A percentile compares a stretch with the other conserved stretches of the same genome.
Conservation (phyloP, 2,888 invertebrate genomes). For the Spisula subtruncata region DNA sequence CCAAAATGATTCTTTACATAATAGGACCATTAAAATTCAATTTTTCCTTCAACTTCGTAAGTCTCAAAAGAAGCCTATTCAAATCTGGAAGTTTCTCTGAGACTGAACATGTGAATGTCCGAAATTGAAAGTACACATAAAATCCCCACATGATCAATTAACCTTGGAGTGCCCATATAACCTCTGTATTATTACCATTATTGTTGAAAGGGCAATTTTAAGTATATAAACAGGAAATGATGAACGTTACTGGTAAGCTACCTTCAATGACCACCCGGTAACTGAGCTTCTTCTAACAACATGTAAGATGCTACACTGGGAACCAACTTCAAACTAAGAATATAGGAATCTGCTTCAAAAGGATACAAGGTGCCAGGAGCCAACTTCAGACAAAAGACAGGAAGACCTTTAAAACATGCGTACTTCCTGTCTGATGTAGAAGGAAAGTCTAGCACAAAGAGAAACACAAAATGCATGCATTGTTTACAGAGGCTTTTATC, state of each 20-base stretch:
- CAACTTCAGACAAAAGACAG: too few species aligned
- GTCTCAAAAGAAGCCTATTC: not conserved
- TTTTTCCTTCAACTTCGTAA: not conserved
- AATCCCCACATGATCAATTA: not conserved
- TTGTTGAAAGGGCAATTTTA: not conserved
- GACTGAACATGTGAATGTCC: not conserved
- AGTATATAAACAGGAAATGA: not conserved
- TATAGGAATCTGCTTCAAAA: conserved; percentile 2
- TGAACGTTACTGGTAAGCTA: not conserved
- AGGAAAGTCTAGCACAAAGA: not conserved
- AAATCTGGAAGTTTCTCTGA: not conserved
- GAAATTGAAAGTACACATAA: not conserved
- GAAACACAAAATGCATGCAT: not conserved
- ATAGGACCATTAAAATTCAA: too few species aligned
- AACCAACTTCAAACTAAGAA: too few species aligned
- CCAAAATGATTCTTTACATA: too few species aligned
- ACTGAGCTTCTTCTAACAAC: too few species aligned
- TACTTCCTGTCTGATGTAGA: not conserved
- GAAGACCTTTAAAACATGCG: too few species aligned
- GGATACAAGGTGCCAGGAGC: not conserved
- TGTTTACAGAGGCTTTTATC: not conserved
- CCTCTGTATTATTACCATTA: not conserved
- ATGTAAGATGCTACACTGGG: too few species aligned
- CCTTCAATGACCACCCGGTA: conserved; percentile 8
- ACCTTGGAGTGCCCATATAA: not conserved